Conservation (phyloP, 1,140 invertebrate species). For the Andricus grossulariae region DNA sequence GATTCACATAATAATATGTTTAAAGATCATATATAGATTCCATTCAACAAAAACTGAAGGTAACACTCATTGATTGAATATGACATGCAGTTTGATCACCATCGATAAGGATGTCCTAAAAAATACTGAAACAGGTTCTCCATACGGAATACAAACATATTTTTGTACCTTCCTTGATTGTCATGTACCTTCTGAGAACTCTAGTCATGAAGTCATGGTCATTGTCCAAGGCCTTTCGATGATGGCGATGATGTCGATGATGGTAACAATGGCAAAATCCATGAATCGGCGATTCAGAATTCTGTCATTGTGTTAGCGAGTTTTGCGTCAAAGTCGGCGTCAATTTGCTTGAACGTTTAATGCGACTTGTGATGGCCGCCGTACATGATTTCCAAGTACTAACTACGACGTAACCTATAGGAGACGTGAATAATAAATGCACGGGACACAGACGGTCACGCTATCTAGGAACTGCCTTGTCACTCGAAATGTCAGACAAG, state of each 20-base stretch:
- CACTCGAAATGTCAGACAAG: slow-evolving; percentile 74
- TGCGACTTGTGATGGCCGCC: slow-evolving; percentile 64
- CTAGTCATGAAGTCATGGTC: slow-evolving; percentile 3
- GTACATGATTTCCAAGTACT: slow-evolving; percentile 66
- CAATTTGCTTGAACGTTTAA: slow-evolving; percentile 63
- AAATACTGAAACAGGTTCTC: not conserved
- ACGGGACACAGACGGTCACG: slow-evolving; percentile 70
- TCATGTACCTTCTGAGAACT: not conserved
- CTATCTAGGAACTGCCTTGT: slow-evolving; percentile 70
- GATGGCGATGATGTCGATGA: not conserved
- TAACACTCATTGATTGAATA: not conserved
- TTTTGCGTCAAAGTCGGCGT: slow-evolving; percentile 43
- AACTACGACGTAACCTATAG: slow-evolving; percentile 71
- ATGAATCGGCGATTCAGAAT: not conserved
- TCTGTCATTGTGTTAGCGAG: not conserved
- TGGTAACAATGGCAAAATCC: not conserved
- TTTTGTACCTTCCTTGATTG: not conserved
- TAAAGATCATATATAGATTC: too few species aligned
- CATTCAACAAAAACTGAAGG: too few species aligned
- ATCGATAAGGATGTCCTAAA: not conserved
- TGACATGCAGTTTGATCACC: not conserved
- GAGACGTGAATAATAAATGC: slow-evolving; percentile 73
- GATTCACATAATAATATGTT: too few species aligned
- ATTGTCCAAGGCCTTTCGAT: not conserved
- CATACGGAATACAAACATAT: not conserved